These are phyloP conservation scores for Drusus annulatus DNA, from an alignment of 1,140 invertebrate genomes.

Conservation along the genomic window DNA sequence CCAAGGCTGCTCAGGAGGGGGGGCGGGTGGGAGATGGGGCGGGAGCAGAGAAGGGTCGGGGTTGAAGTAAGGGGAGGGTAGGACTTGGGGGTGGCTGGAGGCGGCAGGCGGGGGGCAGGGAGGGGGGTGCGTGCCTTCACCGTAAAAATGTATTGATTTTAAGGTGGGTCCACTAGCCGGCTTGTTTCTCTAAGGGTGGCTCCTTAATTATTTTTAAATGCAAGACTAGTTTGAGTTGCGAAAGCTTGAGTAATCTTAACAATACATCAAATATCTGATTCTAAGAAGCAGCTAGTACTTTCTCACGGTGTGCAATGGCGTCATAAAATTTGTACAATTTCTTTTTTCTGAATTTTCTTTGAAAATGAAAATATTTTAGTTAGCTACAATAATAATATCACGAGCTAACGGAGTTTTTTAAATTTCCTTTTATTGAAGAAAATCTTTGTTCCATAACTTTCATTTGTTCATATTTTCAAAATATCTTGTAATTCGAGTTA, in stretches of 20 bases:
- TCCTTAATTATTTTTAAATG: not conserved
- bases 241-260: not conserved
- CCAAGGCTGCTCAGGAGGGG: not conserved
- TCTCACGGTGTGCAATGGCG: too few relatives aligned
- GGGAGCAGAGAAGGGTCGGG: slow-evolving; percentile 18
- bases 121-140: slow-evolving; percentile 50
- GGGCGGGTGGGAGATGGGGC: not conserved
- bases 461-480: too few relatives aligned
- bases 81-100: not conserved
- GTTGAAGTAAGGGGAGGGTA: not conserved
- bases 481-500: too few relatives aligned
- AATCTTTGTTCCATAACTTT: too few relatives aligned
- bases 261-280: not conserved
- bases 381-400: too few relatives aligned
- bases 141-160: slow-evolving; percentile 59
- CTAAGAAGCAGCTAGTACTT: not conserved
- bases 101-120: slow-evolving; percentile 2
- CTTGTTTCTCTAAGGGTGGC: not conserved
- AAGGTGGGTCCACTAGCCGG: slow-evolving; percentile 39
- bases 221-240: not conserved
- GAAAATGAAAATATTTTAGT: too few relatives aligned
- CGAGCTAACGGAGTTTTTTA: too few relatives aligned
- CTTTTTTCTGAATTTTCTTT: too few relatives aligned
- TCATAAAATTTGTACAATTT: too few relatives aligned
- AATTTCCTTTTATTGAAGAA: too few relatives aligned